Evolutionary conservation across 2,888 invertebrate genomes (phyloP).

Genomic region (Actias luna): DNA sequence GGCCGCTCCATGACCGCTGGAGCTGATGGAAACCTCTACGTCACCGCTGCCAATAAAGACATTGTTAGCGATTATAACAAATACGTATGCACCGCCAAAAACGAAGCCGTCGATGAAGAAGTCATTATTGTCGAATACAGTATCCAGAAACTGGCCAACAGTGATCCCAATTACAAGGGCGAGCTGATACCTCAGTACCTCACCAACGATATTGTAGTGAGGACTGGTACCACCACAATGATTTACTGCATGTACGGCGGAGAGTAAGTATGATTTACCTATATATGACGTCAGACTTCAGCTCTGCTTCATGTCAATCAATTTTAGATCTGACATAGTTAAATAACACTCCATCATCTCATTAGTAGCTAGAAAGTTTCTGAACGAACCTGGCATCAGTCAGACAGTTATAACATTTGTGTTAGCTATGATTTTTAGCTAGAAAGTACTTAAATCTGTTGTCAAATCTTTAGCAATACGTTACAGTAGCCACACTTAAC

Average conservation of each 20-base stretch:
- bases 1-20: conserved; percentile 50
- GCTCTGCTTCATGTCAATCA: neutral
- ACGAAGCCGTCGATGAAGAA: conserved; percentile 46
- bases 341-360: no score
- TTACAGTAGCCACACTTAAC: no score
- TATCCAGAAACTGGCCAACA: conserved; percentile 43
- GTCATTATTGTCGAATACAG: conserved; percentile 56
- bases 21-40: conserved; percentile 58
- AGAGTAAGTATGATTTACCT: conserved; percentile 50
- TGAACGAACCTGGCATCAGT: no score
- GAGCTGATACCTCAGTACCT: conserved; percentile 56
- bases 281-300: neutral
- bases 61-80: conserved; percentile 49
- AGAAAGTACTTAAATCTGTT: no score
- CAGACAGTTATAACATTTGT: no score
- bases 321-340: no score
- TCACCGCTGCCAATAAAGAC: conserved; percentile 54
- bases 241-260: conserved; percentile 71
- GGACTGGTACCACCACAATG: conserved; percentile 49
- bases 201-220: conserved; percentile 49
- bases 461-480: no score
- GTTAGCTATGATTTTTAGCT: no score
- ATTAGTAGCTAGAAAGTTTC: no score
- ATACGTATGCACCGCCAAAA: conserved; percentile 58
- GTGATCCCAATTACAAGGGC: conserved; percentile 39